Conservation (phyloP, 2,797 vertebrate species). For the Eurystomus glaucurus region DNA sequence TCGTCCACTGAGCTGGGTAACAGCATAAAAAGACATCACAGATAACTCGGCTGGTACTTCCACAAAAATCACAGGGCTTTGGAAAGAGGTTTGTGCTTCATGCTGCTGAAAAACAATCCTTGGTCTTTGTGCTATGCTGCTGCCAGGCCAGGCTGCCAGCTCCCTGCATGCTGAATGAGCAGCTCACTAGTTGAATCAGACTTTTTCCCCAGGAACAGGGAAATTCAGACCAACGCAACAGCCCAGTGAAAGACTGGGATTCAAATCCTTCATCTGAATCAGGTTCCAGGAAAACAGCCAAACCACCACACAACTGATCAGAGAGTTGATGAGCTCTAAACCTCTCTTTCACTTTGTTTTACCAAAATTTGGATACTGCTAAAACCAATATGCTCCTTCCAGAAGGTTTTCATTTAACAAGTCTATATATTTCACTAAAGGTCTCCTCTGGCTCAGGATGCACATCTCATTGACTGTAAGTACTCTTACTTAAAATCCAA, state of each 20-base stretch:
- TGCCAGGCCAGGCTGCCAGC: neutral
- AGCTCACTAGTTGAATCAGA: neutral
- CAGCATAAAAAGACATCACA: accelerated
- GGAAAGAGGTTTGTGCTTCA: neutral
- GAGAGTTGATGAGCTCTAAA: no score
- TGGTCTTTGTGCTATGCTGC: neutral
- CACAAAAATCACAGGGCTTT: neutral
- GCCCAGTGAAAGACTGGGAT: neutral
- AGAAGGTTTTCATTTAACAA: neutral
- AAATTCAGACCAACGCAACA: neutral
- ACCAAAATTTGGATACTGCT: neutral
- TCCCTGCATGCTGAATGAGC: accelerated
- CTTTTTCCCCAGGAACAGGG: neutral
- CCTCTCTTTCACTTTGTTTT: neutral
- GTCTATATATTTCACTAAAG: neutral
- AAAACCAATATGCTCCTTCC: neutral
- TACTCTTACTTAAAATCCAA: neutral
- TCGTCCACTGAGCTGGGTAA: neutral
- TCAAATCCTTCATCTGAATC: neutral
- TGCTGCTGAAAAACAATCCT: neutral
- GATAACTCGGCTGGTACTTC: neutral
- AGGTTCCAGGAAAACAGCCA: neutral
- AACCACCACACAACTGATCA: neutral
- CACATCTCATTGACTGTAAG: neutral
- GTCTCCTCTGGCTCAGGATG: neutral